phyloP scores from a whole-genome alignment of 2,797 vertebrate genomes.

The Pachyuromys duprasi region DNA sequence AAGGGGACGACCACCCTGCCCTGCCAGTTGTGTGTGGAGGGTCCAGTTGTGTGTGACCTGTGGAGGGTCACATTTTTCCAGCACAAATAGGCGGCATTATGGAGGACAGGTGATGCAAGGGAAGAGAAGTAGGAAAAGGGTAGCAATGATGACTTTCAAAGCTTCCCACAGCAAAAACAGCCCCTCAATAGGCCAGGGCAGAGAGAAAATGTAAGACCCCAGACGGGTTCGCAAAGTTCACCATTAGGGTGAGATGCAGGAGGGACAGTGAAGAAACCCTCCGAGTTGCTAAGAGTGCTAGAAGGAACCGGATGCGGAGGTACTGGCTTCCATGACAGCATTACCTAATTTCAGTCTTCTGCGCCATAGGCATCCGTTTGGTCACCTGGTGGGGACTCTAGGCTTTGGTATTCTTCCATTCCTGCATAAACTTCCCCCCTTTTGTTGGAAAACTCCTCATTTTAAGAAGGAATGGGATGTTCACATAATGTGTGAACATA shows the following conservation, averaged over 20 bases:
- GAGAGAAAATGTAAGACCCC: background rate
- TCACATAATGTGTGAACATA: accelerated
- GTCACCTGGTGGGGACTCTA: accelerated
- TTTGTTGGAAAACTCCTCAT: too few relatives aligned
- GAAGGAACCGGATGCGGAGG: background rate
- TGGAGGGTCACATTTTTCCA: background rate
- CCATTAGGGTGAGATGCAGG: background rate
- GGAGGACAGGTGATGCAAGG: background rate
- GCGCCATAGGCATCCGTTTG: accelerated
- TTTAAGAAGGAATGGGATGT: background rate
- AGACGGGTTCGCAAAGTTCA: background rate
- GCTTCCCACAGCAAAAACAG: background rate
- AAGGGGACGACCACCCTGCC: background rate
- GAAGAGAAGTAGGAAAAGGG: background rate
- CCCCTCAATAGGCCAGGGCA: background rate
- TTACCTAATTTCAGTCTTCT: too few relatives aligned
- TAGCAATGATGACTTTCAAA: background rate
- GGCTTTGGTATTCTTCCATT: background rate
- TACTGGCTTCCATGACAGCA: background rate
- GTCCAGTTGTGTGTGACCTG: accelerated
- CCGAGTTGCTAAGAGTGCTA: accelerated
- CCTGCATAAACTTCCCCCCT: too few relatives aligned
- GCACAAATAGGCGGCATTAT: background rate
- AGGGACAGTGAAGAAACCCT: background rate
- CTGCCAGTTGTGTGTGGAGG: accelerated